Conservation (phyloP, 2,113 vertebrate genomes). For the Cynopterus brachyotis region DNA sequence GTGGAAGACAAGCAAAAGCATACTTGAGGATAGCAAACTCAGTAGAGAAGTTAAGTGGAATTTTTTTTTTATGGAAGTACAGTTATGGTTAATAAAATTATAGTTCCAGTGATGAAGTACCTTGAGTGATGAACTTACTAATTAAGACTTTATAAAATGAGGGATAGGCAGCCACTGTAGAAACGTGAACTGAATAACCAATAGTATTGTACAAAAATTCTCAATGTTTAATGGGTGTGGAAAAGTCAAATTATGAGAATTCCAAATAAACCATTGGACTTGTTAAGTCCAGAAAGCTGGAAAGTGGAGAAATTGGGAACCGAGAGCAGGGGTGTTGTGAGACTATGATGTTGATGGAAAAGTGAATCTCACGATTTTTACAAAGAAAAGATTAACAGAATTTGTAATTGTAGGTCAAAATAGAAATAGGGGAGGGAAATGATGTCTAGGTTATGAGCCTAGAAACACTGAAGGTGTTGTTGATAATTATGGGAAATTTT, state of each 20-base stretch:
- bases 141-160: neutral
- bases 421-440: neutral
- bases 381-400: neutral
- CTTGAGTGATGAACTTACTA: neutral
- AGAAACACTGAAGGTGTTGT: neutral
- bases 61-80: constrained; percentile 29
- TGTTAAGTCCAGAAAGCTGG: neutral
- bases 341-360: neutral
- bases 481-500: neutral
- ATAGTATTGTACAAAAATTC: constrained; percentile 4
- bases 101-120: neutral
- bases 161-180: neutral
- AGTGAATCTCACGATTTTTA: neutral
- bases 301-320: neutral
- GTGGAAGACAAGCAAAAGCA: neutral
- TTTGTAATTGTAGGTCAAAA: constrained; percentile 4
- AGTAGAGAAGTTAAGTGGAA: neutral
- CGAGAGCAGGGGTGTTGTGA: neutral
- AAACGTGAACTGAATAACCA: neutral
- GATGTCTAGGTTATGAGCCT: neutral
- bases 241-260: neutral
- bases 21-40: neutral
- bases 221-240: neutral
- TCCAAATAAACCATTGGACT: neutral
- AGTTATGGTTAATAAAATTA: neutral